A percentile compares a stretch with the other conserved stretches of the same genome.
phyloP scores from a whole-genome alignment of 1,140 invertebrate genomes.

The Calephelis nemesis region DNA sequence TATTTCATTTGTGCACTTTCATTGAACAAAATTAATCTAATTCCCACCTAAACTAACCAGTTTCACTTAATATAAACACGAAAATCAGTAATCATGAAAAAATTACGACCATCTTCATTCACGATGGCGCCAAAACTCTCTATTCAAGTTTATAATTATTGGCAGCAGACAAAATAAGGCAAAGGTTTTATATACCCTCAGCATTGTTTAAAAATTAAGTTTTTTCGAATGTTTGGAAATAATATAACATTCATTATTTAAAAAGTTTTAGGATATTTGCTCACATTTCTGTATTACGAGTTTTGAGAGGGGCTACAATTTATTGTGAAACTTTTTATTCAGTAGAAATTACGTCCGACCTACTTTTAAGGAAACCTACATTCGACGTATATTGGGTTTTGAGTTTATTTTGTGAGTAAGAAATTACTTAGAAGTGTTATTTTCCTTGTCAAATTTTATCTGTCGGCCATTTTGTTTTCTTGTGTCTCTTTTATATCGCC shows the following conservation, averaged over 20 bases:
- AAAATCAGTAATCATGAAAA: no score
- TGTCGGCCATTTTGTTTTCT: no score
- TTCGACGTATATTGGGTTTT: conserved; percentile 6
- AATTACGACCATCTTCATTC: no score
- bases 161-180: no score
- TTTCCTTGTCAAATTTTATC: neutral
- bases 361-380: conserved; percentile 6
- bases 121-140: no score
- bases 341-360: conserved; percentile 13
- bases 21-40: no score
- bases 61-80: no score
- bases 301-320: conserved; percentile 10
- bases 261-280: conserved; percentile 12
- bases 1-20: no score
- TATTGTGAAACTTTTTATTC: conserved; percentile 18
- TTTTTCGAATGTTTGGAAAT: conserved; percentile 4
- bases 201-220: neutral
- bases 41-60: no score
- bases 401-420: conserved; percentile 3
- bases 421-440: neutral
- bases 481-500: no score
- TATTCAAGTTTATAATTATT: no score
- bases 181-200: no score
- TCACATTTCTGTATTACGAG: conserved; percentile 12
- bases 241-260: conserved; percentile 6